phyloP scores from a whole-genome alignment of 1,140 invertebrate genomes.

The Marisa cornuarietis region DNA sequence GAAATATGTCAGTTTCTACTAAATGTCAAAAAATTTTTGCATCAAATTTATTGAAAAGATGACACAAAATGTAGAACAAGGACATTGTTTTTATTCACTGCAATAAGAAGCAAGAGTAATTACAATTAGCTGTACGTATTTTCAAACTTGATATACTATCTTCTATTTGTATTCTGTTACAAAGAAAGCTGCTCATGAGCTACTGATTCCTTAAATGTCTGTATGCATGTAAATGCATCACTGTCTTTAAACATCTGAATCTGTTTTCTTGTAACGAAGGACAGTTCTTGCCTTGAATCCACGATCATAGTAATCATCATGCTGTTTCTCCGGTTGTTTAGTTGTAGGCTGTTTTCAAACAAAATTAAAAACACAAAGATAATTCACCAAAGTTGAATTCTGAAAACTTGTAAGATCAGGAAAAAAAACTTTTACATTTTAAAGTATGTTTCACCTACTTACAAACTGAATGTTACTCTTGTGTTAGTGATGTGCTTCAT shows the following conservation, averaged over 20 bases:
- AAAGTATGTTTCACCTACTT: not conserved
- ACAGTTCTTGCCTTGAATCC: conserved; percentile 25
- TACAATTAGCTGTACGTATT: not conserved
- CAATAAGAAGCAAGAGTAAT: too few species aligned
- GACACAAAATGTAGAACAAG: too few species aligned
- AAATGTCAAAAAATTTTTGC: too few species aligned
- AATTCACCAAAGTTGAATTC: not conserved
- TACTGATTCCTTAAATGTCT: not conserved
- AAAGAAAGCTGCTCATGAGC: not conserved
- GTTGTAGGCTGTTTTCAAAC: not conserved
- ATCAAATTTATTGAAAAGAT: too few species aligned
- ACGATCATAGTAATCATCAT: conserved; percentile 18
- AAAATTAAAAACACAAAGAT: not conserved
- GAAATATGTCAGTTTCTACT: too few species aligned
- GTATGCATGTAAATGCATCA: not conserved
- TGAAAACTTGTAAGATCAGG: not conserved
- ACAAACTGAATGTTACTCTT: not conserved
- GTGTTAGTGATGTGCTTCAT: too few species aligned
- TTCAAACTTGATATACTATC: not conserved
- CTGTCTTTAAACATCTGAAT: not conserved
- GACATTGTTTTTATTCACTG: too few species aligned
- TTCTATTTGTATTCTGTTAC: conserved; percentile 1
- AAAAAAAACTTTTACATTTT: not conserved
- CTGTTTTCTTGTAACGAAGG: conserved; percentile 17
- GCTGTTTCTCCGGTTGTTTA: conserved; percentile 11